phyloP scores from a whole-genome alignment of 1,140 invertebrate species.

The Elymnias hypermnestra region DNA sequence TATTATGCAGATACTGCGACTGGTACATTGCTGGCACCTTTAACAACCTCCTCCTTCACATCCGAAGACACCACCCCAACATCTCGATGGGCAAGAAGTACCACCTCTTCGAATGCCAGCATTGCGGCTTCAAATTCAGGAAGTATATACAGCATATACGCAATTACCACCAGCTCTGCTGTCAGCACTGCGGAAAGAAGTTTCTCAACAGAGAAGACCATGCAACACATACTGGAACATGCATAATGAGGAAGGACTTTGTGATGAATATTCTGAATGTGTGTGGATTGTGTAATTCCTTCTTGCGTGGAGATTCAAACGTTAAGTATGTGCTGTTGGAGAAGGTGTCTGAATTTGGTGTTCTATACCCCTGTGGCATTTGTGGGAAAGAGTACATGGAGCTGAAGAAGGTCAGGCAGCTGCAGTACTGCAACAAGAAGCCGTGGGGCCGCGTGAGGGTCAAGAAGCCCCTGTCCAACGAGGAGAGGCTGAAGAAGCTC shows the following conservation, averaged over 20 bases:
- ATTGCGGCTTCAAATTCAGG: constrained; percentile 15
- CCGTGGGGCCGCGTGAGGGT: neutral
- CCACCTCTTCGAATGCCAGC: constrained; percentile 4
- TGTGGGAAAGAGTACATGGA: constrained; percentile 24
- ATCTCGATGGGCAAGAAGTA: neutral
- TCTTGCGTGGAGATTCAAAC: constrained; percentile 12
- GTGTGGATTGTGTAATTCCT: constrained; percentile 21
- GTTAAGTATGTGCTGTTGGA: constrained; percentile 13
- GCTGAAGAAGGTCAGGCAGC: constrained; percentile 16
- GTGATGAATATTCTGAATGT: constrained; percentile 12
- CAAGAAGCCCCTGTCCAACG: constrained; percentile 16
- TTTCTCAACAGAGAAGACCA: neutral
- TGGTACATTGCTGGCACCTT: constrained; percentile 26
- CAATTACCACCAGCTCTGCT: constrained; percentile 17
- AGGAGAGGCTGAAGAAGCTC: constrained; percentile 31
- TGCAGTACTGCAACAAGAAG: neutral
- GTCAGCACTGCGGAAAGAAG: constrained; percentile 3
- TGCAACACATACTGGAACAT: neutral
- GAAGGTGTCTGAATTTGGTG: constrained; percentile 5
- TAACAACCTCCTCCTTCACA: neutral
- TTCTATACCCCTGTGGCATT: constrained; percentile 5
- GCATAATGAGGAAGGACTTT: neutral
- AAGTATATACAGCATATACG: constrained; percentile 14
- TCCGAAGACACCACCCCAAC: constrained; percentile 11
- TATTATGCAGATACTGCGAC: constrained; percentile 26